phyloP scores from a whole-genome alignment of 2,797 vertebrate species.

The Orientallactaga sibirica region DNA sequence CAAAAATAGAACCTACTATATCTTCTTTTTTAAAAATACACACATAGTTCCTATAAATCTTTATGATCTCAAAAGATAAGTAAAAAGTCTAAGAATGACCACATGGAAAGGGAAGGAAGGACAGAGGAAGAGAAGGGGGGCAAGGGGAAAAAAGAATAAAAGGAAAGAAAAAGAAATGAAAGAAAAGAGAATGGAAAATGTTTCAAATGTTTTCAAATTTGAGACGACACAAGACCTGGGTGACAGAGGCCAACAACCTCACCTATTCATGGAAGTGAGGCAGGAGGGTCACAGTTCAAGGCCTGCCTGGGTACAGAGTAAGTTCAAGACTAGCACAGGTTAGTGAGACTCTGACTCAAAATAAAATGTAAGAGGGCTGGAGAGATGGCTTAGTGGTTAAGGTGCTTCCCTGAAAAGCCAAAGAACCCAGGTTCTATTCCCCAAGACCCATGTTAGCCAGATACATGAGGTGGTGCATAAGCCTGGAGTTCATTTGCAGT shows the following conservation, averaged over 20 bases:
- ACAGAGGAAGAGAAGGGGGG: neutral
- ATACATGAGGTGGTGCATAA: too few relatives aligned
- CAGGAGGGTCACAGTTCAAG: neutral
- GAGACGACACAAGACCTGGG: too few relatives aligned
- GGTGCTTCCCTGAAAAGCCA: too few relatives aligned
- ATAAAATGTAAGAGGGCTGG: neutral
- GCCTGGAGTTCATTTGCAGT: too few relatives aligned
- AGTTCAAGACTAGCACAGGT: neutral
- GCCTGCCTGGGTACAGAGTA: neutral
- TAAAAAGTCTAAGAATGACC: neutral
- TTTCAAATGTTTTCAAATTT: neutral
- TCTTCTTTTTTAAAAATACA: slow-evolving; percentile 4
- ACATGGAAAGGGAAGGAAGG: neutral
- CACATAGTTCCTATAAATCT: neutral
- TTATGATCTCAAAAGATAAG: slow-evolving; percentile 2
- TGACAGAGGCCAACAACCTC: neutral
- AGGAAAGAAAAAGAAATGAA: neutral
- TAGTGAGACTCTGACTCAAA: neutral
- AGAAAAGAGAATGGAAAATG: neutral
- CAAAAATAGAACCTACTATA: neutral
- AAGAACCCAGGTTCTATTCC: too few relatives aligned
- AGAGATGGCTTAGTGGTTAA: too few relatives aligned
- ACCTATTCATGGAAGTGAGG: neutral
- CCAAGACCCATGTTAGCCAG: too few relatives aligned
- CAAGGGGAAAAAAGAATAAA: neutral